Evolutionary conservation across 2,797 vertebrate species (phyloP).

Genomic region (Odontamblyopus lacepedii): DNA sequence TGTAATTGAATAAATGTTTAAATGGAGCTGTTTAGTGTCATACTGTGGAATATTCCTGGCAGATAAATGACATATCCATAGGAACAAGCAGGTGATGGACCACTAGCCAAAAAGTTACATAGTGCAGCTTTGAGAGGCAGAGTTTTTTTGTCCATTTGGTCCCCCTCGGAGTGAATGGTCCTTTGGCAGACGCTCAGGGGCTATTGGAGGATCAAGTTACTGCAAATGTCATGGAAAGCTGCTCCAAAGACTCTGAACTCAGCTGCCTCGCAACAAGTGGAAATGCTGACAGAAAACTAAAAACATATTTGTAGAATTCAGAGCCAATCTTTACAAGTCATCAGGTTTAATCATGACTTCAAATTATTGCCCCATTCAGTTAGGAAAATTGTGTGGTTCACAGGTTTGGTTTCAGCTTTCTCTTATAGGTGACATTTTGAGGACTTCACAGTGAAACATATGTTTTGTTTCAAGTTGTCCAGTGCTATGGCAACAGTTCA

Average conservation of each 20-base stretch:
- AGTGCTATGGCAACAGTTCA: too few relatives aligned
- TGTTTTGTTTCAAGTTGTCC: too few relatives aligned
- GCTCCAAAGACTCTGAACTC: constrained; percentile 25
- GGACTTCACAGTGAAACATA: too few relatives aligned
- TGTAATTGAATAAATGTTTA: too few relatives aligned
- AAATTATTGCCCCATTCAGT: neutral
- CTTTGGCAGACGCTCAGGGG: neutral
- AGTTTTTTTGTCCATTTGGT: neutral
- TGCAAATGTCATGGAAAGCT: constrained; percentile 6
- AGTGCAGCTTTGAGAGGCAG: too few relatives aligned
- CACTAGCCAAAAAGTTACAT: too few relatives aligned
- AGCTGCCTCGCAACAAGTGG: constrained; percentile 46
- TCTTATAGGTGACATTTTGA: too few relatives aligned
- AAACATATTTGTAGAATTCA: neutral
- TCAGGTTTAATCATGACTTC: neutral
- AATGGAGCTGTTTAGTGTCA: too few relatives aligned
- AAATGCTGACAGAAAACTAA: constrained; percentile 33
- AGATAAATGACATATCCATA: too few relatives aligned
- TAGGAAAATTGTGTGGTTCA: neutral
- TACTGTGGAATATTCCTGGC: too few relatives aligned
- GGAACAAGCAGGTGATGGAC: too few relatives aligned
- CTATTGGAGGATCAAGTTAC: constrained; percentile 4
- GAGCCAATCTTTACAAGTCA: neutral
- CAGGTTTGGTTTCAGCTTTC: too few relatives aligned
- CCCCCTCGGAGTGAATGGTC: neutral